Evolutionary conservation across 2,113 vertebrate species (phyloP).

Genomic region (Sterrhoptilus dennistouni): DNA sequence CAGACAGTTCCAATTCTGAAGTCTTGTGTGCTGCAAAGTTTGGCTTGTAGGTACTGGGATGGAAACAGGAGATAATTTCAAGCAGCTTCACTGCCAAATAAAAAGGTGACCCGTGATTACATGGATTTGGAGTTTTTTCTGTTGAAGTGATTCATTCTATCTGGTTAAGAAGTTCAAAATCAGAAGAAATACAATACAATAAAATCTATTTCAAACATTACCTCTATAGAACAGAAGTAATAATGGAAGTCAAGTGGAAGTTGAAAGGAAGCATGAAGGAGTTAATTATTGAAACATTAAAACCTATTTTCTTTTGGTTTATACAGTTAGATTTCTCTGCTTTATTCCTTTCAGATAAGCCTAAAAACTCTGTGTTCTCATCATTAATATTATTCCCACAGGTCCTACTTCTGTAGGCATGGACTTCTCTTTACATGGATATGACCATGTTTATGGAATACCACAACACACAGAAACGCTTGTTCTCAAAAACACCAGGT

Average conservation of each 20-base stretch:
- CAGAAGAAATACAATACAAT: not conserved
- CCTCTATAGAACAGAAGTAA: not conserved
- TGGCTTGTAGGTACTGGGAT: not conserved
- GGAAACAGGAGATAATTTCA: not conserved
- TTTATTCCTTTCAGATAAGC: not conserved
- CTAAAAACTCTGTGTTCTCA: not conserved
- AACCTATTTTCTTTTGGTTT: not conserved
- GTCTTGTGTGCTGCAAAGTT: not conserved
- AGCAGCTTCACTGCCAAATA: not conserved
- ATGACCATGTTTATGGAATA: slow-evolving; percentile 87
- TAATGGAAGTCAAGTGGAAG: not conserved
- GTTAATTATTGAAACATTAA: not conserved
- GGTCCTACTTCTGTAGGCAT: slow-evolving; percentile 88
- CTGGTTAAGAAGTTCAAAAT: not conserved
- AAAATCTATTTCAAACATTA: not conserved
- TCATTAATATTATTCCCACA: slow-evolving; percentile 47
- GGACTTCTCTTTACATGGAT: slow-evolving; percentile 88
- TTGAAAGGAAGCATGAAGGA: not conserved
- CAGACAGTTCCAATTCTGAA: not conserved
- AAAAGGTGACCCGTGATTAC: not conserved
- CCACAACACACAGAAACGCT: slow-evolving; percentile 88
- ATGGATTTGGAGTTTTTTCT: not conserved
- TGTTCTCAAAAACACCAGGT: slow-evolving; percentile 89
- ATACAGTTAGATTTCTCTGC: not conserved
- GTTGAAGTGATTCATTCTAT: not conserved